A percentile compares a stretch with the other conserved stretches of the same genome.
Conservation (phyloP, 2,797 vertebrate genomes). For the Epinephelus awoara region DNA sequence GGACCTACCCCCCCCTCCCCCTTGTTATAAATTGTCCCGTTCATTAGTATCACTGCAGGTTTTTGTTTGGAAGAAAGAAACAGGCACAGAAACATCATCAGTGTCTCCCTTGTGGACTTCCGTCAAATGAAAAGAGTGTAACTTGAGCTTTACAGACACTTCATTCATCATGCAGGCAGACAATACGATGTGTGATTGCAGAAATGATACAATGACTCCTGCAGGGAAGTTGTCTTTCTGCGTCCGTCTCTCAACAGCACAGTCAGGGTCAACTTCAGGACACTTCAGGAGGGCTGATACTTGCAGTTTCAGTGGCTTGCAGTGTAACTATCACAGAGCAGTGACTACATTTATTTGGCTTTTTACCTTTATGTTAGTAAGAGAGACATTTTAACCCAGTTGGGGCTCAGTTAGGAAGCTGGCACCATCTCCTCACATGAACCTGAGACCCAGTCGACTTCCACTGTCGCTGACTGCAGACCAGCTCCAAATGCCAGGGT, state of each 20-base stretch:
- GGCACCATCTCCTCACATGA: constrained; percentile 32
- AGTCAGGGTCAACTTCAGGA: constrained; percentile 31
- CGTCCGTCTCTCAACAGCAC: not conserved
- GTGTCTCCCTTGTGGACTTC: constrained; percentile 7
- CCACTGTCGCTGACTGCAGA: constrained; percentile 24
- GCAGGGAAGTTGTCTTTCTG: constrained; percentile 5
- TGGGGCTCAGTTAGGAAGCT: constrained; percentile 38
- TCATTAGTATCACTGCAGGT: not conserved
- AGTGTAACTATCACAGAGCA: not conserved
- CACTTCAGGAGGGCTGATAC: not conserved
- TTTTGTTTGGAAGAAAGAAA: constrained; percentile 14
- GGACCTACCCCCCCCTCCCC: not conserved
- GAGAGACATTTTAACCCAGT: constrained; percentile 27
- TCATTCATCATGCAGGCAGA: not conserved
- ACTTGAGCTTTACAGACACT: constrained; percentile 16
- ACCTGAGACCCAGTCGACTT: constrained; percentile 52
- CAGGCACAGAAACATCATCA: not conserved
- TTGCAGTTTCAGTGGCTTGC: not conserved
- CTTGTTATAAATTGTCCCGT: not conserved
- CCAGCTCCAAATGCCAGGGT: constrained; percentile 39
- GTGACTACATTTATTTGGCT: not conserved
- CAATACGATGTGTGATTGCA: constrained; percentile 7
- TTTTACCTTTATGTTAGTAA: not conserved
- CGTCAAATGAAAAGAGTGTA: constrained; percentile 6
- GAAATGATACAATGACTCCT: constrained; percentile 6